Base-by-base conservation (phyloP, 2,888 invertebrate species). In the Papilio demoleus region DNA sequence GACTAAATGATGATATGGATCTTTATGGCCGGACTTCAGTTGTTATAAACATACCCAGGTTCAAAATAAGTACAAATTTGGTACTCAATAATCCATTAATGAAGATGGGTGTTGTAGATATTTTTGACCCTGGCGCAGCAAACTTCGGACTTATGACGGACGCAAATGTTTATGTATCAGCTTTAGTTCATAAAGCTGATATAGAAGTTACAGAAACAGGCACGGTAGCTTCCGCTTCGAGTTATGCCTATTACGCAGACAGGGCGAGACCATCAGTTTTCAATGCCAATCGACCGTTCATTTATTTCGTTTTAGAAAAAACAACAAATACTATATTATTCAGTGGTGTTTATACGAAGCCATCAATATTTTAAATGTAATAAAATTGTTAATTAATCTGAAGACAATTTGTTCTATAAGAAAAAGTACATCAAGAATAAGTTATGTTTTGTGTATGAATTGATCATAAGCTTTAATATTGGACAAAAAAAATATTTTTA, bases 151-250 rank as follows among this genome's bases (percentile, higher is more conserved):
- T 90, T 34, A 93, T 95, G 59, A 88, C 92, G 1, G 19, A 65
- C 0, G 82, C 84, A 2, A 90, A 93, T 50, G 87, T 94, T 27
- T 94, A 88, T 73, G 90, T 96, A 9, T 94, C 94, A 0, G 88
- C 93, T 14, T 88, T 95, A 14, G 90, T 96, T 2, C 96, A 96
- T 79, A 95, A 95, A 74, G 95, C 96, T 8, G 94, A 94, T 75
- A 95, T 96, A 68, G 95, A 95, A 78, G 95, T 96, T 0, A 94
- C 95, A 58, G 96, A 96, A 82, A 92, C 95, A 70, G 96, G 96
- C 2, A 96, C 95, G 0, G 93, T 94, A 27, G 96, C 96, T 0
- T 90, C 94, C 0, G 95, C 94, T 0, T 93, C 93, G 0, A 93
- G 95, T 0, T 78, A 84, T 2, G 88, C 88, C 1, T 81, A 79